A percentile compares a stretch with the other conserved stretches of the same genome.
Conservation (phyloP, 2,113 vertebrate genomes). For the Marcusenius ussheri region DNA sequence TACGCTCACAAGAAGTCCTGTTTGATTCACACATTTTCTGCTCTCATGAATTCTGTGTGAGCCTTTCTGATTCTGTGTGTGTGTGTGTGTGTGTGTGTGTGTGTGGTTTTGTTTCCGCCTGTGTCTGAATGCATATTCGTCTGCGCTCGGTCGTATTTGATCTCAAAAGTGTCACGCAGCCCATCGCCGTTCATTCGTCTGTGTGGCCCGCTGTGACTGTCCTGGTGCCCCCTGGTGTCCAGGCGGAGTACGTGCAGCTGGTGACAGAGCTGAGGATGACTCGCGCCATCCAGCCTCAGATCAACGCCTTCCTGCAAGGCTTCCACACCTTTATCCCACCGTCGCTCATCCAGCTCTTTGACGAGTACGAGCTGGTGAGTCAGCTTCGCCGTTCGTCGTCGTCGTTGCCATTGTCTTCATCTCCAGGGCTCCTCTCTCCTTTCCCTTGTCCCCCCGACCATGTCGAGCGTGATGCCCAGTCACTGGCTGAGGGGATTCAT, state of each 20-base stretch:
- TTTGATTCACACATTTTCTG: not conserved
- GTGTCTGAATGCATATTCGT: not conserved
- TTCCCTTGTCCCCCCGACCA: not conserved
- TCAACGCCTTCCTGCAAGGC: conserved; percentile 91
- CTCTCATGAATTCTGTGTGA: not conserved
- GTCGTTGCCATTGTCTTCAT: not conserved
- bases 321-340: conserved; percentile 97
- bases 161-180: not conserved
- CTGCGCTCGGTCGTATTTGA: not conserved
- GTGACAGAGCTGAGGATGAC: conserved; percentile 98
- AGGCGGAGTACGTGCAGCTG: conserved; percentile 98
- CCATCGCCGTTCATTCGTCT: not conserved
- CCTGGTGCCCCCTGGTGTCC: conserved; percentile 27
- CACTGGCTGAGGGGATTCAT: not conserved
- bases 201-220: not conserved
- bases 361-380: conserved; percentile 96
- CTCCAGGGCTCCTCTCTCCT: not conserved
- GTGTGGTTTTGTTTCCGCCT: not conserved
- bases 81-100: not conserved
- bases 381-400: not conserved
- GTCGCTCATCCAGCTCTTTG: conserved; percentile 93
- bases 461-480: not conserved
- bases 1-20: not conserved
- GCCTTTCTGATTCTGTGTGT: not conserved
- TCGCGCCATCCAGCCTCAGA: conserved; percentile 96